Percentiles rank a stretch among this genome's conserved stretches.
Conservation (phyloP, 1,140 invertebrate genomes). For the Schmidtea mediterranea region DNA sequence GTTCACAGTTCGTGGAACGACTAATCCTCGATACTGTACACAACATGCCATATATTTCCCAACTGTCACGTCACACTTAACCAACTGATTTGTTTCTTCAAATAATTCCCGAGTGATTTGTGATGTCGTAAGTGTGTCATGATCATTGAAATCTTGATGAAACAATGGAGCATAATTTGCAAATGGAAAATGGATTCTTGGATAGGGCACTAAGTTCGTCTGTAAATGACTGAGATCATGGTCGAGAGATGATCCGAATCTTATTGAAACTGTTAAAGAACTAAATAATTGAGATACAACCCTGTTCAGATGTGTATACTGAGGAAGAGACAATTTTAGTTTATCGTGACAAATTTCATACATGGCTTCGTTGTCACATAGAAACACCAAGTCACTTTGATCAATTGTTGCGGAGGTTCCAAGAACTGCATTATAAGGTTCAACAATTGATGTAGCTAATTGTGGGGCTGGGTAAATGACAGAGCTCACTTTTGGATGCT, state of each 20-base stretch:
- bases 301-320: constrained; percentile 30
- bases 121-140: constrained; percentile 32
- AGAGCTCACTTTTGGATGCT: constrained; percentile 60
- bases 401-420: constrained; percentile 18
- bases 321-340: constrained; percentile 13
- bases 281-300: constrained; percentile 57
- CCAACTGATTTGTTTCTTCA: constrained; percentile 64
- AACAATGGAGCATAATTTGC: constrained; percentile 21
- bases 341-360: constrained; percentile 16
- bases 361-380: constrained; percentile 20
- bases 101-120: constrained; percentile 69
- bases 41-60: constrained; percentile 60
- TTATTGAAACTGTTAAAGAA: constrained; percentile 51
- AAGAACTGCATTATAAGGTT: constrained; percentile 18
- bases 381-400: too few relatives aligned
- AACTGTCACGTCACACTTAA: constrained; percentile 58
- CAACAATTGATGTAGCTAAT: constrained; percentile 27
- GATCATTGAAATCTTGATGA: constrained; percentile 23
- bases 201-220: too few relatives aligned
- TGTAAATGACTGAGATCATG: neutral
- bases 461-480: constrained; percentile 58
- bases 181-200: too few relatives aligned
- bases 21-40: constrained; percentile 10
- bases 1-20: too few relatives aligned
- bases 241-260: neutral